Base-by-base conservation (phyloP, 2,888 invertebrate genomes). In the Tetragnatha montana region DNA sequence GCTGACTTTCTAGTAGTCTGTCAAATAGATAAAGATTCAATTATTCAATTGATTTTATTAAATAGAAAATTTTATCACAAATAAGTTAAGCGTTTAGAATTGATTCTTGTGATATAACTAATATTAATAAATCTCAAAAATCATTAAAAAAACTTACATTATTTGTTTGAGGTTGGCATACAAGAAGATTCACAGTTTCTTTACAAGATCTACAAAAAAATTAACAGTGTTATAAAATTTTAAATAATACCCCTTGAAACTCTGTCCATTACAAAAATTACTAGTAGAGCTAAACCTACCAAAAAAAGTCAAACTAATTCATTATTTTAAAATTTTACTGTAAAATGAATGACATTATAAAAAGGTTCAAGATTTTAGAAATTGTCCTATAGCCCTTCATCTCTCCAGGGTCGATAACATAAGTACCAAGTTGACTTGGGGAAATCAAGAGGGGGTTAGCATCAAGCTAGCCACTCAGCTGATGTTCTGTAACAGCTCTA, bases 151-250 rank as follows among this genome's bases (percentile, higher is more conserved):
- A 47, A 93, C 94, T 95, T 93, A 95, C 95, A 92, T 96, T 95
- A 91, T 95, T 95, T 89, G 96, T 94, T 6, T 96, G 95, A 0
- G 98, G 97, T 93, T 98, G 98, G 92, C 97, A 97, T 4, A 98
- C 97, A 50, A 96, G 95, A 88, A 98, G 94, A 47, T 95, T 95
- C 6, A 98, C 97, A 74, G 95, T 95, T 6, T 96, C 95, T 60
- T 96, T 94, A 93, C 97, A 97, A 0, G 97, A 96, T 69, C 97
- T 95, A 91, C n/a, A 92, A 91, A 70, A 81, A 79, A 85, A 87
- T n/a, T n/a, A n/a, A 74, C 35, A 35, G 35, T 12, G 17, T 22
- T 35, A 0, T 74, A 35, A 35, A 35, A 35, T n/a, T n/a, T n/a
- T n/a, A 35, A 35, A 2, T 35, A 2, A 35, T 35, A 35, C 1